phyloP scores from a whole-genome alignment of 2,797 vertebrate species.

The Hippopotamyrus pictus region DNA sequence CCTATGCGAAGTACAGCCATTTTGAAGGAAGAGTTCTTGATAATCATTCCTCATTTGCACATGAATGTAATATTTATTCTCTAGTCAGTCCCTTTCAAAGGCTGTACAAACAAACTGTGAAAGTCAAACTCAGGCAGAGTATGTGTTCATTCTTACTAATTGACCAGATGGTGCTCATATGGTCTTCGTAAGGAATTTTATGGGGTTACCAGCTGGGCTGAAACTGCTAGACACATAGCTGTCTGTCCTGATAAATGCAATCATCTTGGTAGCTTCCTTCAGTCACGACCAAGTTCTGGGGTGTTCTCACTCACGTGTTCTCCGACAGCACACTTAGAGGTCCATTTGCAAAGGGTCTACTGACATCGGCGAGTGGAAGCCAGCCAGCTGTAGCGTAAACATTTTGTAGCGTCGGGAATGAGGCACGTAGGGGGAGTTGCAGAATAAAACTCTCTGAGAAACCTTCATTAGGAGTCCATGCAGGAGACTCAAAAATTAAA shows the following conservation, averaged over 20 bases:
- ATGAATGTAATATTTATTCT: neutral
- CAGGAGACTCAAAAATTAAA: neutral
- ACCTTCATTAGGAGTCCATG: neutral
- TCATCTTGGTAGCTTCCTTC: neutral
- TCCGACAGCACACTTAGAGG: neutral
- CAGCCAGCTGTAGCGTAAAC: neutral
- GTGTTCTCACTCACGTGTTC: neutral
- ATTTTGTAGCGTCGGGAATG: neutral
- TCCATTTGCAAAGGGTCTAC: neutral
- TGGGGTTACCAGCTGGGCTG: neutral
- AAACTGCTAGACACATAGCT: neutral
- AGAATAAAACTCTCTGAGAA: neutral
- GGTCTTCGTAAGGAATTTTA: neutral
- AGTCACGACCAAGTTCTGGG: neutral
- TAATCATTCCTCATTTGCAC: neutral
- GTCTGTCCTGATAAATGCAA: neutral
- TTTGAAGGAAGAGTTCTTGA: neutral
- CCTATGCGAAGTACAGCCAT: neutral
- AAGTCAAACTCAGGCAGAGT: neutral
- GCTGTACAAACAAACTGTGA: constrained; percentile 6
- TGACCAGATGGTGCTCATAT: neutral
- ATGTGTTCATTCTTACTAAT: neutral
- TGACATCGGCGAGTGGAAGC: neutral
- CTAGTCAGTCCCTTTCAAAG: neutral
- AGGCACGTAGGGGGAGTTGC: neutral